Conservation (phyloP, 2,888 invertebrate species). For the Drosophila fulvimacula region DNA sequence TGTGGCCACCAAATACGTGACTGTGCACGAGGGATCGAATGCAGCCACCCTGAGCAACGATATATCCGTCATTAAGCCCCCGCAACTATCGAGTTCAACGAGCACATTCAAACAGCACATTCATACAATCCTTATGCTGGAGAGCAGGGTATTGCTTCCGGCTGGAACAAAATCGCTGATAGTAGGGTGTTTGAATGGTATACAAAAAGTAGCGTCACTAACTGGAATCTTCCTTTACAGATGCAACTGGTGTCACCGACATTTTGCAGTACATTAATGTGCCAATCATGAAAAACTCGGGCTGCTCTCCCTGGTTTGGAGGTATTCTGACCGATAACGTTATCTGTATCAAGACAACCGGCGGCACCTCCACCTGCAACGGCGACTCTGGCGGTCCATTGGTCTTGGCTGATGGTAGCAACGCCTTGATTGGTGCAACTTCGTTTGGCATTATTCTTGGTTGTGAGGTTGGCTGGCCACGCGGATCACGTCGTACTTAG, state of each 20-base stretch:
- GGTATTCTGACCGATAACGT: slow-evolving; percentile 53
- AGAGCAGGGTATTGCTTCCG: slow-evolving; percentile 72
- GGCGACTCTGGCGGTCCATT: slow-evolving; percentile 84
- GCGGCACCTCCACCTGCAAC: slow-evolving; percentile 78
- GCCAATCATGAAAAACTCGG: slow-evolving; percentile 64
- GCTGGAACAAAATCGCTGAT: slow-evolving; percentile 81
- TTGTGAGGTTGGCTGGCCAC: slow-evolving; percentile 83
- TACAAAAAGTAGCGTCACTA: neutral
- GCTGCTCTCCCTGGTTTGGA: slow-evolving; percentile 64
- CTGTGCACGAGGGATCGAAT: slow-evolving; percentile 84
- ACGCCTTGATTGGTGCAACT: slow-evolving; percentile 78
- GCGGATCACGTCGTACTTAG: slow-evolving; percentile 77
- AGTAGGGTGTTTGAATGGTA: slow-evolving; percentile 48
- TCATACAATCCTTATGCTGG: slow-evolving; percentile 61
- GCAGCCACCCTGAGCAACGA: slow-evolving; percentile 82
- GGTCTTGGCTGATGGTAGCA: slow-evolving; percentile 58
- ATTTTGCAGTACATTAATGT: slow-evolving; percentile 65
- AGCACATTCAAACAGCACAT: slow-evolving; percentile 66
- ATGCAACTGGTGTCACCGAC: slow-evolving; percentile 57
- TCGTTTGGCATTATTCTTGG: slow-evolving; percentile 81
- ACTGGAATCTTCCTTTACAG: slow-evolving; percentile 23
- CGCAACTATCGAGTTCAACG: slow-evolving; percentile 79
- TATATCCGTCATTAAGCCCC: slow-evolving; percentile 85
- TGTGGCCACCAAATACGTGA: slow-evolving; percentile 59
- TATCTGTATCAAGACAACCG: slow-evolving; percentile 78